Conservation (phyloP, 2,113 vertebrate species). For the Barbus barbus region DNA sequence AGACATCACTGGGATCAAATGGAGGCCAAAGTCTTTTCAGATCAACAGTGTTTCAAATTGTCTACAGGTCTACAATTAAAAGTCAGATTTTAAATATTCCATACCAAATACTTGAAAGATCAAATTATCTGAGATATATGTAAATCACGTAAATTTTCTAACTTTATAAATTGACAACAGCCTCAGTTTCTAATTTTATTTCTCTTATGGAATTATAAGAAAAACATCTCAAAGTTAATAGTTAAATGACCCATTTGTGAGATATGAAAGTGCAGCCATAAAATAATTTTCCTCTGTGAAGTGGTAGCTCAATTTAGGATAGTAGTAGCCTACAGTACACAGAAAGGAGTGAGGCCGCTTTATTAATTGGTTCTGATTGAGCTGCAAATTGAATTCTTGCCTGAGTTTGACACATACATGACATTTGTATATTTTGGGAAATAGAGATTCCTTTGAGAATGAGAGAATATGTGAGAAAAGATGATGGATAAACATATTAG, state of each 20-base stretch:
- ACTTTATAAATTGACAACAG: not conserved
- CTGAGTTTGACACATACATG: constrained; percentile 29
- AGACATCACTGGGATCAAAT: not conserved
- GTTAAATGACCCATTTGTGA: not conserved
- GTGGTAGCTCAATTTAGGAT: too few relatives aligned
- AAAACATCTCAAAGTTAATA: not conserved
- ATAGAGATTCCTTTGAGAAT: constrained; percentile 2
- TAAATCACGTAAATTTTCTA: not conserved
- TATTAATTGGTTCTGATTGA: constrained; percentile 39
- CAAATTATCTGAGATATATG: too few relatives aligned
- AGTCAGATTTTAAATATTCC: not conserved
- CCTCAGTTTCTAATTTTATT: not conserved
- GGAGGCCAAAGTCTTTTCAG: not conserved
- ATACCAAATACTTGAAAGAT: not conserved
- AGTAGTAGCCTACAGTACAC: not conserved
- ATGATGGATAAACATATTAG: too few relatives aligned
- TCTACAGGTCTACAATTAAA: not conserved
- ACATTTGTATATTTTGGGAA: constrained; percentile 16
- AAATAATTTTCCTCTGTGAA: too few relatives aligned
- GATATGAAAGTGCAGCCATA: not conserved
- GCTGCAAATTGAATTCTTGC: constrained; percentile 38
- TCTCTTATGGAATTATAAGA: not conserved
- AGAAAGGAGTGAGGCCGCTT: not conserved
- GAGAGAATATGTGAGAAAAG: not conserved
- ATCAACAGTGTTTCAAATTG: not conserved